Percentiles rank a stretch among this genome's conserved stretches.
Evolutionary conservation across 1,140 invertebrate genomes (phyloP).

Genomic region (Meteorus sp.): DNA sequence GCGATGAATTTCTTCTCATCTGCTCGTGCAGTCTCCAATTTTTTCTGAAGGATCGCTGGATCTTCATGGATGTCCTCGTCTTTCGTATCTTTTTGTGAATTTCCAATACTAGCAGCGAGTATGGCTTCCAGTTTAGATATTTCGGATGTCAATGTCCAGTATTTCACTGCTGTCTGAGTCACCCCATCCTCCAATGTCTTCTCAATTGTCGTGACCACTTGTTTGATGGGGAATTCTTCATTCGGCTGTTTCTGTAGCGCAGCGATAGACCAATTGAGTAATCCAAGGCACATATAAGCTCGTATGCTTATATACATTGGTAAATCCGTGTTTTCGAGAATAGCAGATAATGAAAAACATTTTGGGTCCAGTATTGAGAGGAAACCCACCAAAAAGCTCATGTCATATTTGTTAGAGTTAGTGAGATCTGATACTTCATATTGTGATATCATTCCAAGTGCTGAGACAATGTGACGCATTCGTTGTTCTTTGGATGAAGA

Average conservation of each 20-base stretch:
- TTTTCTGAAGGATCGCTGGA: slow-evolving; percentile 29
- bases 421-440: slow-evolving; percentile 30
- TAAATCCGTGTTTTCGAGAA: slow-evolving; percentile 29
- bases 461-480: slow-evolving; percentile 38
- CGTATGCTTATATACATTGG: slow-evolving; percentile 40
- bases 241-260: background rate
- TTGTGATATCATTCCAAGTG: slow-evolving; percentile 36
- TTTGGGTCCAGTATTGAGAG: slow-evolving; percentile 37
- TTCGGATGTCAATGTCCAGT: slow-evolving; percentile 36
- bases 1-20: slow-evolving; percentile 40
- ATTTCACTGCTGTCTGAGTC: slow-evolving; percentile 36
- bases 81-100: slow-evolving; percentile 12
- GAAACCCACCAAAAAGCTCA: slow-evolving; percentile 34
- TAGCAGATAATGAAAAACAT: slow-evolving; percentile 27
- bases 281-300: slow-evolving; percentile 46
- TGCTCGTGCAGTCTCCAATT: slow-evolving; percentile 37
- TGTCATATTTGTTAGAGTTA: slow-evolving; percentile 11
- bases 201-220: slow-evolving; percentile 31
- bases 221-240: background rate
- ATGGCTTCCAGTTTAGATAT: slow-evolving; percentile 40
- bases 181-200: slow-evolving; percentile 41
- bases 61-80: slow-evolving; percentile 6
- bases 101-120: slow-evolving; percentile 38
- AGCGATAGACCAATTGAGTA: slow-evolving; percentile 41
- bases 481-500: slow-evolving; percentile 30